A percentile compares a stretch with the other conserved stretches of the same genome.
Conservation (phyloP, 2,113 vertebrate genomes). For the Prionailurus bengalensis region DNA sequence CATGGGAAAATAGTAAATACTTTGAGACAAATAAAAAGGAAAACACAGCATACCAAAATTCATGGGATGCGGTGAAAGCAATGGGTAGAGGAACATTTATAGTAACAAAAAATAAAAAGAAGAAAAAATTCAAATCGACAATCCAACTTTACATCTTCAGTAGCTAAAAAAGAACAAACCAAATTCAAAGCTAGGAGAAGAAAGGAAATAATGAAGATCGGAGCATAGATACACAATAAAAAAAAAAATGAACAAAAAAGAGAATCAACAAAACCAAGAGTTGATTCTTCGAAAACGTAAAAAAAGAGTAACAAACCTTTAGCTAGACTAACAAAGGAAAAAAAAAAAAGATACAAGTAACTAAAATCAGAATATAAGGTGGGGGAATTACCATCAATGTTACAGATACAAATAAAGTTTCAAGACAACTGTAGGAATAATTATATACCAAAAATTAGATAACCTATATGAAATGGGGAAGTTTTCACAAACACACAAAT, state of each 20-base stretch:
- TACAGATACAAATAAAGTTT: background rate
- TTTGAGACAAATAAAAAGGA: background rate
- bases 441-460: background rate
- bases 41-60: background rate
- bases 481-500: background rate
- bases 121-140: background rate
- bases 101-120: background rate
- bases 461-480: background rate
- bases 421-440: background rate
- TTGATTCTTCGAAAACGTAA: background rate
- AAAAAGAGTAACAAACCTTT: background rate
- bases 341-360: background rate
- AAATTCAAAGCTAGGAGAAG: background rate
- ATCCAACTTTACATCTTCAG: background rate
- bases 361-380: background rate
- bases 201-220: background rate
- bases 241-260: background rate
- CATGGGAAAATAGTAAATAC: background rate
- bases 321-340: background rate
- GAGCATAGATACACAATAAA: background rate
- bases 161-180: background rate
- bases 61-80: background rate
- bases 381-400: background rate
- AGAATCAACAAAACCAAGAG: background rate
- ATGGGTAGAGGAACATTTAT: background rate